Evolutionary conservation across 2,113 vertebrate species (phyloP), one percentile per base, ranked within the genome.

Genomic region (Aegithalos caudatus): DNA sequence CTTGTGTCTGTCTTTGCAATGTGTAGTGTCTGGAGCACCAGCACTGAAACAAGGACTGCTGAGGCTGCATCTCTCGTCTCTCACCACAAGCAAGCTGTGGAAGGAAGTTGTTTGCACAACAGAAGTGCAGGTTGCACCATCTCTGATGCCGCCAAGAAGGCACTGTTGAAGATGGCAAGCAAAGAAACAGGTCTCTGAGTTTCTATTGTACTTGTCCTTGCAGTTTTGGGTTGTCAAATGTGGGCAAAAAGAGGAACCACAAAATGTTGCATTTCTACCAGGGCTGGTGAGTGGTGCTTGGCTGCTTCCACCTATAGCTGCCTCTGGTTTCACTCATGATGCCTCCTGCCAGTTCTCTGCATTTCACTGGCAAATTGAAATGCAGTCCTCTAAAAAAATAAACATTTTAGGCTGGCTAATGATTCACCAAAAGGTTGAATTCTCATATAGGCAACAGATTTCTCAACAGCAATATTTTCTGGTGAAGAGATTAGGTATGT

Each of bases 251-350:
- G 11, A 66, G 20, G 20, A 86, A 62, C 9, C 25, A 71, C 38
- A 45, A 27, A 83, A 58, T 23, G 45, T 7, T 47, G 23, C 67
- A 38, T 17, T 38, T 72, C 62, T 33, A 40, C 2, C 47, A 48
- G 19, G 38, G 42, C 21, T 0, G 0, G 33, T 60, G 33, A n/a
- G 37, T 23, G 48, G 28, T 1, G 0, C 21, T 79, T 10, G 1
- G 47, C 9, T 44, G 12, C 61, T 72, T 53, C 38, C 23, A 40
- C 18, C 23, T 50, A 18, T 11, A 70, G 44, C 33, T 87, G 37
- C 40, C 17, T 20, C 23, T 50, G 35, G 24, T 67, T 89, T 67
- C 27, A 14, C 40, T 65, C 81, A 67, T 45, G 20, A 33, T 21
- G 42, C 5, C n/a, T n/a, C n/a, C n/a, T n/a, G n/a, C n/a, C n/a